Evolutionary conservation across 2,797 vertebrate genomes (phyloP), one percentile per base, ranked within the genome.

Genomic region (Spatula versicolor): DNA sequence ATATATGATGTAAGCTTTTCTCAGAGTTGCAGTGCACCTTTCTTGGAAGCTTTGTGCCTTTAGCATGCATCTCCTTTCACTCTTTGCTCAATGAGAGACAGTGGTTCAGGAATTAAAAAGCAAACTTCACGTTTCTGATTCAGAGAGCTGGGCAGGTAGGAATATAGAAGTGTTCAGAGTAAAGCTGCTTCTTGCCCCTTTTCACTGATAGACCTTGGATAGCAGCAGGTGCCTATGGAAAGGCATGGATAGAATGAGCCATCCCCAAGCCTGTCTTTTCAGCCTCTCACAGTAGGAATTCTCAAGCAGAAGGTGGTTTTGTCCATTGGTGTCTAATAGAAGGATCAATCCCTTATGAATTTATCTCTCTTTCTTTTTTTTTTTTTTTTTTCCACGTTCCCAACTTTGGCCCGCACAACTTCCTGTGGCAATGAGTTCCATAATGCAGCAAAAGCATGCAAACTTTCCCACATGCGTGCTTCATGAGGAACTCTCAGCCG

Each of bases 211-310:
- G 75, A 20, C 43, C 8, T 16, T 11, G 73, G 63, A 48, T 4
- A 54, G 69, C 76, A 90, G 86, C 95, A 93, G 64, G 84, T 93
- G 87, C 56, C 76, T 64, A 11, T 50, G 58, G 89, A 54, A 77
- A 77, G 37, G 14, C 16, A 3, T 2, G 31, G 63, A 9, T 43
- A 15, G 55, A 72, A 15, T 8, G 52, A 5, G 19, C 39, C 52
- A 66, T 91, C 52, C n/a, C 56, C 60, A 80, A 16, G 12, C 21
- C 41, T 8, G 6, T 19, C 26, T 73, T 31, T 69, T 33, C 59
- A 73, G 33, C 48, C 39, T 93, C 28, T 43, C 3, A 3, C 45
- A 22, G 1, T 0, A 73, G 56, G 35, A 30, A 14, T 46, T 43
- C 5, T 3, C n/a, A 60, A 93, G 75, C 50, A 86, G 43, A 79